A percentile compares a stretch with the other conserved stretches of the same genome.
phyloP scores from a whole-genome alignment of 2,113 vertebrate genomes.

The Corynorhinus townsendii region DNA sequence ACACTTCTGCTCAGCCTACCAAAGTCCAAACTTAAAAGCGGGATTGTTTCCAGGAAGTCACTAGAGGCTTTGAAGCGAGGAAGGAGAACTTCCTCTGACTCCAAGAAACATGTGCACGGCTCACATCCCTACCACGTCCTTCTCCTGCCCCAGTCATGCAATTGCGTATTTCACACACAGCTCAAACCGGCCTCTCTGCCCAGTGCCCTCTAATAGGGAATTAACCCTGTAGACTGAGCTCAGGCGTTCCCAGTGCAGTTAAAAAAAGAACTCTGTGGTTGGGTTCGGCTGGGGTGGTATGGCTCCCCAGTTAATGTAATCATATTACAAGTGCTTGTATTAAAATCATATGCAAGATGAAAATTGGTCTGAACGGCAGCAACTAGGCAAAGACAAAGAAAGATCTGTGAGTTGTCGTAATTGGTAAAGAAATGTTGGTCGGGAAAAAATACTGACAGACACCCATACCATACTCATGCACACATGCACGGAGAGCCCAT shows the following conservation, averaged over 20 bases:
- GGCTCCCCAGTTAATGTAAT: constrained; percentile 66
- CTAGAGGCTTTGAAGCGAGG: neutral
- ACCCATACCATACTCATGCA: neutral
- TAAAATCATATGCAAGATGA: constrained; percentile 68
- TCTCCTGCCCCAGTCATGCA: neutral
- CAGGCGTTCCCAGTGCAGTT: constrained; percentile 24
- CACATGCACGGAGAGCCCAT: neutral
- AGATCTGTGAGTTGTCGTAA: constrained; percentile 1
- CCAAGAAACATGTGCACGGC: neutral
- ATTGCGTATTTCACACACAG: neutral
- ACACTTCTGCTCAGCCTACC: too few species aligned
- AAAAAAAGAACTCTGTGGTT: constrained; percentile 59
- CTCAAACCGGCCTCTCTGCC: constrained; percentile 12
- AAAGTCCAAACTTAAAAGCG: neutral
- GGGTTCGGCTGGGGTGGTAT: constrained; percentile 39
- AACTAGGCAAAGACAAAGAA: constrained; percentile 47
- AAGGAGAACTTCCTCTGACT: neutral
- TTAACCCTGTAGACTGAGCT: neutral
- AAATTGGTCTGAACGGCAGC: constrained; percentile 57
- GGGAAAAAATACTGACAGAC: neutral
- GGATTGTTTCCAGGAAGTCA: neutral
- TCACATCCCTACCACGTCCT: neutral
- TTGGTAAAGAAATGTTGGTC: neutral
- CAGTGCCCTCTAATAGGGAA: neutral
- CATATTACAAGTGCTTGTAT: constrained; percentile 48